These are phyloP conservation scores for Bibio marci DNA, from an alignment of 2,888 invertebrate genomes.

Conservation along the genomic window DNA sequence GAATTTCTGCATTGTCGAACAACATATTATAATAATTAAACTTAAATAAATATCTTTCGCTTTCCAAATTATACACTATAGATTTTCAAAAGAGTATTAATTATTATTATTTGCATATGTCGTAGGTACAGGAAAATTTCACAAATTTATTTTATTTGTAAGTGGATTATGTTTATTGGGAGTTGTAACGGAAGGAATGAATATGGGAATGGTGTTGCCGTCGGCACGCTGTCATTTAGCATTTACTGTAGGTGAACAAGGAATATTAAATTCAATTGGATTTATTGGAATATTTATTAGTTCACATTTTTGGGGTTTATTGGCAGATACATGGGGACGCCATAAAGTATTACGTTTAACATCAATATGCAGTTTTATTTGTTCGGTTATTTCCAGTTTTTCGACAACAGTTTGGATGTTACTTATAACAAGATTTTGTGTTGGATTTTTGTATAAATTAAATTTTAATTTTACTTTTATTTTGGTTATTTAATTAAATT, in stretches of 20 bases:
- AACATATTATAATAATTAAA: no score
- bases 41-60: no score
- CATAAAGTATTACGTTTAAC: constrained; percentile 37
- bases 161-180: constrained; percentile 46
- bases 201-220: constrained; percentile 46
- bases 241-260: constrained; percentile 42
- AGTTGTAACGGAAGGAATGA: constrained; percentile 48
- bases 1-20: no score
- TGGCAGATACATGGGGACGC: constrained; percentile 60
- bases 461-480: not conserved
- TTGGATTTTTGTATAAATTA: constrained; percentile 36
- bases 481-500: no score
- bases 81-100: no score
- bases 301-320: constrained; percentile 61
- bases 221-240: constrained; percentile 48
- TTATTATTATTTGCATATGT: no score
- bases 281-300: constrained; percentile 53
- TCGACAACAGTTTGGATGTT: constrained; percentile 40
- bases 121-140: constrained; percentile 41
- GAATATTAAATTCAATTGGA: constrained; percentile 44
- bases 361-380: constrained; percentile 33
- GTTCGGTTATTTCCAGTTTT: constrained; percentile 39
- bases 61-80: no score
- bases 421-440: constrained; percentile 41
- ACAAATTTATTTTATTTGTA: constrained; percentile 38